phyloP scores from a whole-genome alignment of 2,888 invertebrate species.

The Zele albiditarsus region DNA sequence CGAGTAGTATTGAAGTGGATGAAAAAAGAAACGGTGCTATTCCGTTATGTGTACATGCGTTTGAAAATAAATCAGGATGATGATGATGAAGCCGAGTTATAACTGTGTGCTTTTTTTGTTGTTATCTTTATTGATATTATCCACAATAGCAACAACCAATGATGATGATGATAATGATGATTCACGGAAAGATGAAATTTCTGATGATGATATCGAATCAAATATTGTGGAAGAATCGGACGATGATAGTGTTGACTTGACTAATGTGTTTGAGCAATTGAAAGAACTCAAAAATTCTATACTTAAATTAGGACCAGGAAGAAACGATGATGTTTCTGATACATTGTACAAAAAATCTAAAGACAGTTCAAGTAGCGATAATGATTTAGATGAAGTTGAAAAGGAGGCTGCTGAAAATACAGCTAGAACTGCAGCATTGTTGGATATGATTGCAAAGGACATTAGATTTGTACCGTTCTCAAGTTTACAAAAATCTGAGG shows the following conservation, averaged over 20 bases:
- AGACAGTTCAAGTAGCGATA: slow-evolving; percentile 49
- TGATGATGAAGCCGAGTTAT: slow-evolving; percentile 51
- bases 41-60: slow-evolving; percentile 42
- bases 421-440: slow-evolving; percentile 54
- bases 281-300: slow-evolving; percentile 58
- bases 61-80: slow-evolving; percentile 40
- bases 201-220: slow-evolving; percentile 1
- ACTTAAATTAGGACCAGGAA: slow-evolving; percentile 58
- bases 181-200: slow-evolving; percentile 47
- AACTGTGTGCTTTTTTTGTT: slow-evolving; percentile 53
- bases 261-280: slow-evolving; percentile 57
- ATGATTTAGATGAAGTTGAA: slow-evolving; percentile 45
- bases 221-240: neutral
- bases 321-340: slow-evolving; percentile 55
- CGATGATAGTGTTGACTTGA: slow-evolving; percentile 24
- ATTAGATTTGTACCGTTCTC: slow-evolving; percentile 46
- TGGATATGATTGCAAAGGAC: slow-evolving; percentile 57
- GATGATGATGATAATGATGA: slow-evolving; percentile 44
- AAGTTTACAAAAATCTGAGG: slow-evolving; percentile 42
- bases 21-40: slow-evolving; percentile 1
- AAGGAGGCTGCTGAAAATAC: slow-evolving; percentile 28
- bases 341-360: slow-evolving; percentile 56
- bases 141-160: slow-evolving; percentile 52
- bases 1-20: slow-evolving; percentile 16
- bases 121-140: slow-evolving; percentile 52